Conservation (phyloP, 1,140 invertebrate species). For the Arion vulgaris region DNA sequence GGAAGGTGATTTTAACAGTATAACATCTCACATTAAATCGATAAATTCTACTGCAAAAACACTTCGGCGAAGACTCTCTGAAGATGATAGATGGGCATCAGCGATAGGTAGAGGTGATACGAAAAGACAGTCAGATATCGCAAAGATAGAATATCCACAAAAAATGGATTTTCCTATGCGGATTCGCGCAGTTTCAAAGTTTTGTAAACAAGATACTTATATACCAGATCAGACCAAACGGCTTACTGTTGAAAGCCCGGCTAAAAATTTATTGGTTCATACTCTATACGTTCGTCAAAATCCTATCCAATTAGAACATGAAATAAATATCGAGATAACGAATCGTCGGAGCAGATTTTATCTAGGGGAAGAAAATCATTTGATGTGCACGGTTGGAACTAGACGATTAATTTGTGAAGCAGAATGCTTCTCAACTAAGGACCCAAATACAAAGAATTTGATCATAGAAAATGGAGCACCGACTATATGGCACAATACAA, state of each 20-base stretch:
- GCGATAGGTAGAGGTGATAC: background rate
- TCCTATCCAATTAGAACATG: background rate
- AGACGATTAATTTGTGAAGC: conserved; percentile 17
- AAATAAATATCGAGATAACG: background rate
- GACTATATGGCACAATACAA: background rate
- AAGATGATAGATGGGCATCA: background rate
- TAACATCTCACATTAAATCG: too few relatives aligned
- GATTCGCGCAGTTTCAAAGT: background rate
- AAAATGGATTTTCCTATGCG: background rate
- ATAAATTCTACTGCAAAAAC: too few relatives aligned
- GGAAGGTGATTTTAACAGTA: too few relatives aligned
- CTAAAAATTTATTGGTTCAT: conserved; percentile 10
- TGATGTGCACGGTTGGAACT: background rate
- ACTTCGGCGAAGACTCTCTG: background rate
- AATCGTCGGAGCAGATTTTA: background rate
- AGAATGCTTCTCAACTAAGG: conserved; percentile 9
- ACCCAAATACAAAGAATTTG: background rate
- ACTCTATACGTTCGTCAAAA: conserved; percentile 14
- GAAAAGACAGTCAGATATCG: background rate
- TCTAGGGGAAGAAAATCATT: background rate
- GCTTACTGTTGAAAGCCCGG: conserved; percentile 7
- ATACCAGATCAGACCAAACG: background rate
- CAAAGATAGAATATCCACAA: background rate
- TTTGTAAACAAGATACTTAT: background rate
- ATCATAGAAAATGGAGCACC: background rate